A percentile compares a stretch with the other conserved stretches of the same genome.
These are phyloP conservation scores for Paracanthobrama guichenoti DNA, from an alignment of 2,113 vertebrate species.

Conservation along the genomic window DNA sequence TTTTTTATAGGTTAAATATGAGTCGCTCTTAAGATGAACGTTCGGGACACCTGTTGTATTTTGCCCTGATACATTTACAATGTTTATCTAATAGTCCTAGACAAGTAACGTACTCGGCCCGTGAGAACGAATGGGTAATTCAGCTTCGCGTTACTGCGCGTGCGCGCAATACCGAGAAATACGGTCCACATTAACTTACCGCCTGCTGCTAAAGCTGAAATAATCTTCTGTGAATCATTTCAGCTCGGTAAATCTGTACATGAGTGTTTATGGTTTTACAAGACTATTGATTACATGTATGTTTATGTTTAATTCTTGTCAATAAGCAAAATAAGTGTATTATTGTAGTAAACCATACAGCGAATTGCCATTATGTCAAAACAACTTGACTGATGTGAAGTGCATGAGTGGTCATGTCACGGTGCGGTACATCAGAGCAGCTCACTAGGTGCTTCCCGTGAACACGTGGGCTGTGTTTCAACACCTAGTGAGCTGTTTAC, in stretches of 20 bases:
- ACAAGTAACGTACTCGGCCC: conserved; percentile 12
- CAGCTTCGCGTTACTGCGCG: conserved; percentile 35
- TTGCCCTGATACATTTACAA: not conserved
- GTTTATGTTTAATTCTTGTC: not conserved
- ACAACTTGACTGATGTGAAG: not conserved
- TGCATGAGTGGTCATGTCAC: not conserved
- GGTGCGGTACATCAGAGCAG: conserved; percentile 26
- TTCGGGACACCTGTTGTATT: not conserved
- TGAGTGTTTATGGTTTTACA: not conserved
- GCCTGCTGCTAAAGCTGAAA: conserved; percentile 11
- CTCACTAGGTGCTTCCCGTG: conserved; percentile 9
- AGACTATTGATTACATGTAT: not conserved
- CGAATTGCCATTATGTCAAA: not conserved
- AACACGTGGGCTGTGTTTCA: conserved; percentile 6
- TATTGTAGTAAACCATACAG: not conserved
- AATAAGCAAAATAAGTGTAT: not conserved
- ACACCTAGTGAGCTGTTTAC: conserved; percentile 1
- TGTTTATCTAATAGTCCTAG: not conserved
- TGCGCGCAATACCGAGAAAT: conserved; percentile 41
- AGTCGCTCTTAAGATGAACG: not conserved
- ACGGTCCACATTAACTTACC: not conserved
- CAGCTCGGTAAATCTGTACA: not conserved
- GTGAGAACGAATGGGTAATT: not conserved
- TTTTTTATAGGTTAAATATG: not conserved
- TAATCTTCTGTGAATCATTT: not conserved